These are phyloP conservation scores for Neocloeon triangulifer DNA, from an alignment of 1,140 invertebrate species.

Conservation along the genomic window DNA sequence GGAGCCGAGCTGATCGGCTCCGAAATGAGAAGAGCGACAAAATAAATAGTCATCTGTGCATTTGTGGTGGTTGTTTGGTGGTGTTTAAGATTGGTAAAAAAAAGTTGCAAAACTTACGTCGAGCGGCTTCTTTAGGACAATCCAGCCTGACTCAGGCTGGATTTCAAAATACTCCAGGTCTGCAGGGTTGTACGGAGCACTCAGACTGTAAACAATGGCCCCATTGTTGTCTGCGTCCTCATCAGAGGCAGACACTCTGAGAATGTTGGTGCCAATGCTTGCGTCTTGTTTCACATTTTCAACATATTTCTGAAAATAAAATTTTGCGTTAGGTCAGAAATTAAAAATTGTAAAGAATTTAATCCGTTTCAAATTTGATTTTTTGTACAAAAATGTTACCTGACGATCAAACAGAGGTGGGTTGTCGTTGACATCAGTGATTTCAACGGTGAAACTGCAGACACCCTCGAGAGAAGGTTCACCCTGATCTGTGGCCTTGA, in stretches of 20 bases:
- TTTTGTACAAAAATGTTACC: slow-evolving; percentile 25
- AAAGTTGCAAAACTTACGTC: slow-evolving; percentile 60
- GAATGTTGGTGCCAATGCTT: slow-evolving; percentile 81
- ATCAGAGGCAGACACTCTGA: slow-evolving; percentile 81
- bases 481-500: slow-evolving; percentile 91
- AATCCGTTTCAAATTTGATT: too few relatives aligned
- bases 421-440: slow-evolving; percentile 87
- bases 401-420: slow-evolving; percentile 84
- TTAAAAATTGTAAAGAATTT: too few relatives aligned
- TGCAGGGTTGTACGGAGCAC: slow-evolving; percentile 57
- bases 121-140: slow-evolving; percentile 75
- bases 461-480: slow-evolving; percentile 84
- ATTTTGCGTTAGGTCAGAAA: too few relatives aligned
- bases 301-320: slow-evolving; percentile 90
- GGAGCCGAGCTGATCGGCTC: neutral
- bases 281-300: slow-evolving; percentile 94
- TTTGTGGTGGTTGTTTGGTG: too few relatives aligned
- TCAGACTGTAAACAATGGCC: slow-evolving; percentile 76
- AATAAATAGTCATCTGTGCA: neutral
- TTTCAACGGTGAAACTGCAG: slow-evolving; percentile 89
- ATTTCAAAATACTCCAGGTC: slow-evolving; percentile 89
- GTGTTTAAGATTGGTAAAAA: slow-evolving; percentile 1
- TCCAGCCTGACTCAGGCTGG: slow-evolving; percentile 89
- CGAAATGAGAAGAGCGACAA: neutral
- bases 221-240: slow-evolving; percentile 92